These are phyloP conservation scores for Platalea minor DNA, from an alignment of 2,797 vertebrate genomes.

Conservation along the genomic window DNA sequence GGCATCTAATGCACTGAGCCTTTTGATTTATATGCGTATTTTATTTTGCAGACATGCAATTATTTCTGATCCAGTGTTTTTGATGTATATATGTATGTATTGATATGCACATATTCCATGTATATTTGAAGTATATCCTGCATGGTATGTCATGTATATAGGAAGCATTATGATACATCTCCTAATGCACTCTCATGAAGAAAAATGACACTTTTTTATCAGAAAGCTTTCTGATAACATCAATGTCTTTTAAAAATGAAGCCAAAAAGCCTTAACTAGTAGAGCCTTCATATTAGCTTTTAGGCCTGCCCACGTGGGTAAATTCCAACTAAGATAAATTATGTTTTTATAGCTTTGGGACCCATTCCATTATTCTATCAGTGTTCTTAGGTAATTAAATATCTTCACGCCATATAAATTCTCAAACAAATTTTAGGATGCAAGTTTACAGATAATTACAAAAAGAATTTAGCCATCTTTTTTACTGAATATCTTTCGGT, in stretches of 20 bases:
- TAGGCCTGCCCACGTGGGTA: not conserved
- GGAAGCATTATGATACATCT: constrained; percentile 36
- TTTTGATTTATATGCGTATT: constrained; percentile 66
- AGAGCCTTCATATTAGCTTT: not conserved
- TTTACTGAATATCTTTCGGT: constrained; percentile 1
- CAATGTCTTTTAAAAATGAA: constrained; percentile 9
- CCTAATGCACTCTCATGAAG: constrained; percentile 6
- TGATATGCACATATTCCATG: constrained; percentile 51
- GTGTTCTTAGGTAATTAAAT: constrained; percentile 1
- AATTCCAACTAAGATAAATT: not conserved
- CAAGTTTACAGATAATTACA: not conserved
- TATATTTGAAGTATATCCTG: constrained; percentile 25
- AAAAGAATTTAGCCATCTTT: constrained; percentile 36
- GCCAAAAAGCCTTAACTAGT: not conserved
- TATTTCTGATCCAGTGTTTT: constrained; percentile 68
- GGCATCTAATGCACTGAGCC: constrained; percentile 68
- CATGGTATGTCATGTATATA: constrained; percentile 20
- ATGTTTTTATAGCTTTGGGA: not conserved
- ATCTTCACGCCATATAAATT: not conserved
- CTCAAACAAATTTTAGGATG: not conserved
- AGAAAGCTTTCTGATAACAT: constrained; percentile 31
- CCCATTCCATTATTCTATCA: not conserved
- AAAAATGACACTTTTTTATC: constrained; percentile 24
- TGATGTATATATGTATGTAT: constrained; percentile 62
- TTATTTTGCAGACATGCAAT: constrained; percentile 71